Evolutionary conservation across 2,113 vertebrate species (phyloP), one percentile per base, ranked within the genome.

Genomic region (Conger conger): DNA sequence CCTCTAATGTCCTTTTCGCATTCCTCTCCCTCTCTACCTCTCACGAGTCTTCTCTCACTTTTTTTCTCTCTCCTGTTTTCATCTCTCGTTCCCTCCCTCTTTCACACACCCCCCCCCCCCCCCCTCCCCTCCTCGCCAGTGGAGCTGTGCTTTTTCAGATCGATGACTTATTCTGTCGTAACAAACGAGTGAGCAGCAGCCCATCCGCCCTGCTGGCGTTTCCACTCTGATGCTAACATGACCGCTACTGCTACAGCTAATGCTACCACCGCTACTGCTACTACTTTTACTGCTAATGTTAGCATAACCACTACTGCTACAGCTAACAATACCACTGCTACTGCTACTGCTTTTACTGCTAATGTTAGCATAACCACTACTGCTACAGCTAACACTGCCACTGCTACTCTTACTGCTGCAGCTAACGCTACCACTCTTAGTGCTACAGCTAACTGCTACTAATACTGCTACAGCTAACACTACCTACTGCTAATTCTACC

Each of bases 171-270:
- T 95, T 93, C 92, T 93, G 91, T 92, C 73, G 90, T 92, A 94
- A 94, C 93, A 94, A 95, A 95, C 92, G 93, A 94, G 91, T 92
- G 94, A 94, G 92, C 93, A 92, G 92, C 93, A 92, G 88, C 86
- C 87, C 90, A 90, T 68, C 60, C 35, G 16, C 18, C 57, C 36
- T 57, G 50, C 36, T 20, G 89, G 84, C 78, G 84, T 82, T 63
- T 86, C 87, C 54, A 45, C 37, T 81, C 76, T 82, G 54, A 82
- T 73, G 54, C 45, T 42, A 9, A 3, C 9, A 42, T 9, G 4
- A 9, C 40, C 33, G 4, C 40, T 9, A 42, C 45, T 50, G 45
- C 45, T 50, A 50, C 6, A 8, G 23, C 60, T 6, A 5, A 33
- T 33, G 18, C 54, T 54, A 4, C 37, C 23, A 35, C 37, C 40